A percentile compares a stretch with the other conserved stretches of the same genome.
These are phyloP conservation scores for Microchirus variegatus DNA, from an alignment of 2,797 vertebrate species.

Conservation along the genomic window DNA sequence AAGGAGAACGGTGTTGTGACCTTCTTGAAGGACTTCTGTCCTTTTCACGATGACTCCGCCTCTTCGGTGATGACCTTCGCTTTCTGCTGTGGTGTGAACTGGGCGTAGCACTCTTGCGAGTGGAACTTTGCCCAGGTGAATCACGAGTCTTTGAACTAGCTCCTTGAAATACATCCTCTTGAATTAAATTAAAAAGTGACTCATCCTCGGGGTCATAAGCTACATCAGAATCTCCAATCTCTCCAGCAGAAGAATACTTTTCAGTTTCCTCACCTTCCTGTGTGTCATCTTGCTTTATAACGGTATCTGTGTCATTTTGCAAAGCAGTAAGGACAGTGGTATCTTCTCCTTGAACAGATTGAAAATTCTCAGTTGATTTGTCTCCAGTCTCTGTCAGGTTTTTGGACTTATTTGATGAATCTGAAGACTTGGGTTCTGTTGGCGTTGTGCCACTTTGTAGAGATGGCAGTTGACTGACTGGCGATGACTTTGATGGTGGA, in stretches of 20 bases:
- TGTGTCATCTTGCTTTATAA: slow-evolving; percentile 49
- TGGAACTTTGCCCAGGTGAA: slow-evolving; percentile 36
- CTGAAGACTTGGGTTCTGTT: slow-evolving; percentile 50
- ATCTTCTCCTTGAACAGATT: slow-evolving; percentile 44
- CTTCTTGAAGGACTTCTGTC: slow-evolving; percentile 70
- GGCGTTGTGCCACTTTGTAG: slow-evolving; percentile 73
- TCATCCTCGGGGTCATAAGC: slow-evolving; percentile 95
- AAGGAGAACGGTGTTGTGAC: slow-evolving; percentile 66
- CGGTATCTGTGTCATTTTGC: slow-evolving; percentile 34
- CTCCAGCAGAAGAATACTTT: slow-evolving; percentile 73
- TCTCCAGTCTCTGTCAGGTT: slow-evolving; percentile 75
- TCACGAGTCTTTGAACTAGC: slow-evolving; percentile 58
- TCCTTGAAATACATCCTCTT: slow-evolving; percentile 83
- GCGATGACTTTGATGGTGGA: slow-evolving; percentile 84
- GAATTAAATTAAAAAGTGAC: slow-evolving; percentile 91
- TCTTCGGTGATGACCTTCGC: slow-evolving; percentile 71
- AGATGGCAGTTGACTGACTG: slow-evolving; percentile 76
- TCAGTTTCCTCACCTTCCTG: slow-evolving; percentile 58
- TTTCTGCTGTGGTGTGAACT: slow-evolving; percentile 65
- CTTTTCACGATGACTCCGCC: slow-evolving; percentile 65
- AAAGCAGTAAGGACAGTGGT: slow-evolving; percentile 18
- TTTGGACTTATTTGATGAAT: slow-evolving; percentile 61
- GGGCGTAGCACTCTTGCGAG: slow-evolving; percentile 32
- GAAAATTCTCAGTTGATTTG: slow-evolving; percentile 59
- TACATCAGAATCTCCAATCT: slow-evolving; percentile 84